phyloP scores from a whole-genome alignment of 1,140 invertebrate species.

The Anadara kagoshimensis region DNA sequence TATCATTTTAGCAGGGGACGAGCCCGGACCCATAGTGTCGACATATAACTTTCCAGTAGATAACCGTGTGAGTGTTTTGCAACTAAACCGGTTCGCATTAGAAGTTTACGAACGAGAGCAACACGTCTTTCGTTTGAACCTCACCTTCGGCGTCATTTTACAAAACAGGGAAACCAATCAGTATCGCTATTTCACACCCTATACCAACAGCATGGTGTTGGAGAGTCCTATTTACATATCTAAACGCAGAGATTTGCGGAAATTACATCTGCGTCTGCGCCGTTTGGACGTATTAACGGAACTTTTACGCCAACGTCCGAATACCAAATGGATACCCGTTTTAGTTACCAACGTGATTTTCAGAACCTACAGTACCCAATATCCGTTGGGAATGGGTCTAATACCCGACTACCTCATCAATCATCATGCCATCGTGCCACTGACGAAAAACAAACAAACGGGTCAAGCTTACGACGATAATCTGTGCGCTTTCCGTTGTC shows the following conservation, averaged over 20 bases:
- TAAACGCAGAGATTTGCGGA: too few relatives aligned
- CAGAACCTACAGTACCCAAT: conserved; percentile 12
- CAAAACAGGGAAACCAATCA: conserved; percentile 24
- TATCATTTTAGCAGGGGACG: conserved; percentile 10
- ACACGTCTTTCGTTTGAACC: conserved; percentile 25
- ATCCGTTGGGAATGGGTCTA: too few relatives aligned
- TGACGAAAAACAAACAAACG: conserved; percentile 1
- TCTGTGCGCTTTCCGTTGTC: conserved; percentile 28
- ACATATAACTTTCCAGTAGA: conserved; percentile 27
- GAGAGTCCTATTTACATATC: too few relatives aligned
- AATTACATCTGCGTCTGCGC: conserved; percentile 12
- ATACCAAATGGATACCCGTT: conserved; percentile 22
- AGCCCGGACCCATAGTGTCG: background rate
- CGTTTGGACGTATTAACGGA: conserved; percentile 10
- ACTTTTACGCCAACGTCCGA: conserved; percentile 5
- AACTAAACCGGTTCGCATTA: conserved; percentile 11
- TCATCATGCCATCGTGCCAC: conserved; percentile 3
- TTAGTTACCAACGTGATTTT: conserved; percentile 20
- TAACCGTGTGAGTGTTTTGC: conserved; percentile 7
- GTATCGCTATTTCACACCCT: too few relatives aligned
- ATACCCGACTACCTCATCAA: conserved; percentile 16
- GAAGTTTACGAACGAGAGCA: too few relatives aligned
- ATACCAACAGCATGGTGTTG: too few relatives aligned
- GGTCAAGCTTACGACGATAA: too few relatives aligned
- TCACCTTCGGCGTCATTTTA: conserved; percentile 11